Percentiles rank a stretch among this genome's conserved stretches.
Conservation (phyloP, 2,113 vertebrate genomes). For the Cricetomys ansorgei region DNA sequence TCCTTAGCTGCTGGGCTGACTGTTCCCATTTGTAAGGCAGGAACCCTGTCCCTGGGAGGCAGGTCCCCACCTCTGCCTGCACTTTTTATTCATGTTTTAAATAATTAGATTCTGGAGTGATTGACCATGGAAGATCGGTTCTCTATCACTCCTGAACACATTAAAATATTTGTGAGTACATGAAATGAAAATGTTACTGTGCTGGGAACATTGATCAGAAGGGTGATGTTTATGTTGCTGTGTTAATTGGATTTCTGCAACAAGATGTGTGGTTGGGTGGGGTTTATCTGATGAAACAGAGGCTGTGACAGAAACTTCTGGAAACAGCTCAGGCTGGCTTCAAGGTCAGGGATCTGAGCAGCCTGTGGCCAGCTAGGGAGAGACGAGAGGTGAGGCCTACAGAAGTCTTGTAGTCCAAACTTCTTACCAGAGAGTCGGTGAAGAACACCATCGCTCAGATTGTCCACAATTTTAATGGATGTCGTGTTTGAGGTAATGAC, state of each 20-base stretch:
- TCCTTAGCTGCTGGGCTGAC: not conserved
- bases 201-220: constrained; percentile 39
- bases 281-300: not conserved
- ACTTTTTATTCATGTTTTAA: not conserved
- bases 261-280: not conserved
- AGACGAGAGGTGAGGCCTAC: not conserved
- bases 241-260: constrained; percentile 68
- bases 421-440: not conserved
- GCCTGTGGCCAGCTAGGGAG: not conserved
- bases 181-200: constrained; percentile 59
- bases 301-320: not conserved
- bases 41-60: not conserved
- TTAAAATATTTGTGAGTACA: constrained; percentile 24
- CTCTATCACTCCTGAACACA: constrained; percentile 47
- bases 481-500: constrained; percentile 60
- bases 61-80: not conserved
- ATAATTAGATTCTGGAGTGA: constrained; percentile 48
- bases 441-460: constrained; percentile 21
- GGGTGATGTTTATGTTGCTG: constrained; percentile 26
- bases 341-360: not conserved
- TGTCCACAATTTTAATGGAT: constrained; percentile 53
- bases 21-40: not conserved
- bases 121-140: constrained; percentile 11
- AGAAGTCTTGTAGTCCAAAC: not conserved
- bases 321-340: not conserved